phyloP scores from a whole-genome alignment of 1,140 invertebrate genomes.

The Adoxophyes honmai region DNA sequence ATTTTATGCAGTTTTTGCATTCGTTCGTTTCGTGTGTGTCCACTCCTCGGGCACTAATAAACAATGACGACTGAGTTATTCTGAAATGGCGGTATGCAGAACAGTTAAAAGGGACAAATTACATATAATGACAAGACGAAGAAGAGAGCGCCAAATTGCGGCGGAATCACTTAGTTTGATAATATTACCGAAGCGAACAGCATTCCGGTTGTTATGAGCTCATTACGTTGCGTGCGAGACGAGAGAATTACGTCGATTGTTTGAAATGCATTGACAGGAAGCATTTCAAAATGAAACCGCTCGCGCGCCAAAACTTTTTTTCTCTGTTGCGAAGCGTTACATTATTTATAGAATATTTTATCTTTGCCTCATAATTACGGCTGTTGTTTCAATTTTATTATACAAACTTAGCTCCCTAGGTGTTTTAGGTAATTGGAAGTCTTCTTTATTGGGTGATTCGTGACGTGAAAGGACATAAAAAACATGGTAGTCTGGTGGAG shows the following conservation, averaged over 20 bases:
- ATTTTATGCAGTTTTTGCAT: too few species aligned
- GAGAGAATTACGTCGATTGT: constrained; percentile 6
- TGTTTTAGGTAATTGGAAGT: constrained; percentile 59
- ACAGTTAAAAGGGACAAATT: too few species aligned
- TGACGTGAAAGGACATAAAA: constrained; percentile 70
- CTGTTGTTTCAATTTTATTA: not conserved
- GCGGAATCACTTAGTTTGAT: not conserved
- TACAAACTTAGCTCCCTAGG: constrained; percentile 16
- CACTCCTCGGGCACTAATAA: too few species aligned
- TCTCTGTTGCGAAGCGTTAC: not conserved
- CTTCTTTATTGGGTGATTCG: constrained; percentile 63
- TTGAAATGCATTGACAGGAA: not conserved
- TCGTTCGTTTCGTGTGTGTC: too few species aligned
- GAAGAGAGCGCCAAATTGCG: constrained; percentile 4
- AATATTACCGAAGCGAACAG: constrained; percentile 1
- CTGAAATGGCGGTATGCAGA: too few species aligned
- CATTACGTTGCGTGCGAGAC: constrained; percentile 1
- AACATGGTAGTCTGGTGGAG: constrained; percentile 70
- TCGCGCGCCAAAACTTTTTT: constrained; percentile 1
- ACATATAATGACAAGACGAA: too few species aligned
- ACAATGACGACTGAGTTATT: too few species aligned
- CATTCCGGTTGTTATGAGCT: not conserved
- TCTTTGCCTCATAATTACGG: not conserved
- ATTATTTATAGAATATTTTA: not conserved
- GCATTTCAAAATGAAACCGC: not conserved